Base-by-base conservation (phyloP, 2,797 vertebrate genomes). In the Sphenopsis melanotis region DNA sequence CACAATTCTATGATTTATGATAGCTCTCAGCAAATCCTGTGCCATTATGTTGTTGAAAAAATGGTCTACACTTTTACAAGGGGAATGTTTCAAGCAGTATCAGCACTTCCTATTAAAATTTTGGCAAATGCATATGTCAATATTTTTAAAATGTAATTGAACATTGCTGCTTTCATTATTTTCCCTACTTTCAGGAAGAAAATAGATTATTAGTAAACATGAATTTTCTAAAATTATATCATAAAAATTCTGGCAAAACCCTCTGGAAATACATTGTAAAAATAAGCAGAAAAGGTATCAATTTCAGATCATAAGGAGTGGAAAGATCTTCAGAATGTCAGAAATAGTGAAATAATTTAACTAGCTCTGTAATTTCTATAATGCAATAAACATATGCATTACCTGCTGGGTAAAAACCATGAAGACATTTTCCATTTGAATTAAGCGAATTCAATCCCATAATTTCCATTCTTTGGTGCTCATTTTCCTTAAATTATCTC, bases 391-490 rank as follows among this genome's bases (percentile, higher is more conserved):
- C 87, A 76, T 90, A 92, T 87, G 90, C 92, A 82, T 95, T 95
- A 96, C 96, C 94, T 96, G 95, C 95, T 94, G 95, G 74, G 96
- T 95, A 94, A 89, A 96, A 96, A 89, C 88, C 86, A 91, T 96
- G 90, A 92, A 95, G 92, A 93, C 21, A 89, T 96, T 96, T 96
- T 96, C 96, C 96, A 87, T 92, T 90, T 93, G 88, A 95, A 95
- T 94, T 89, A 90, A 95, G 70, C 0, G 3, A 96, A 96, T 84
- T 96, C 93, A 95, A 84, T 93, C 94, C 86, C 83, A 34, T 94
- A 96, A 96, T 95, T 96, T 96, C 95, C 95, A 95, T 94, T 95
- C 96, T 96, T 95, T 84, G 70, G 86, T 90, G 77, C 70, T 95
- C 80, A 29, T 95, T 96, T 95, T 95, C 92, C 83, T 94, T 94